Evolutionary conservation across 2,888 invertebrate species (phyloP).

Genomic region (Tridacna gigas): DNA sequence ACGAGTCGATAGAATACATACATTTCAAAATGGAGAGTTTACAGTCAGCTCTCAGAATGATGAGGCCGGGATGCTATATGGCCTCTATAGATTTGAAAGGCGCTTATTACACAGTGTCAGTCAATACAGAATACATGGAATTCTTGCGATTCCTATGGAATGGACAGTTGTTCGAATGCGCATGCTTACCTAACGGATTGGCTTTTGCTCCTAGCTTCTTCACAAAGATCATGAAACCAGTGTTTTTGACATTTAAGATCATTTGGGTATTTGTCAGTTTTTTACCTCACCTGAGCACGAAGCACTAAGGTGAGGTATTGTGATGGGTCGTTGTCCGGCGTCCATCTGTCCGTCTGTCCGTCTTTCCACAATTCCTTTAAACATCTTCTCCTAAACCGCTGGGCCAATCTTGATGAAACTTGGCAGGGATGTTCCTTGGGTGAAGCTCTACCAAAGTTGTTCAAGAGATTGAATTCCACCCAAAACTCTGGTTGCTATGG

Average conservation of each 20-base stretch:
- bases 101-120: not conserved
- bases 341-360: too few relatives aligned
- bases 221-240: slow-evolving; percentile 59
- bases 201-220: slow-evolving; percentile 55
- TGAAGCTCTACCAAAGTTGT: too few relatives aligned
- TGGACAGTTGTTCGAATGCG: not conserved
- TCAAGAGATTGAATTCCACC: too few relatives aligned
- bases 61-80: not conserved
- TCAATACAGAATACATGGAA: not conserved
- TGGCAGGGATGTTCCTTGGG: too few relatives aligned
- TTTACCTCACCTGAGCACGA: too few relatives aligned
- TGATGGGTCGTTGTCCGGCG: too few relatives aligned
- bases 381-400: too few relatives aligned
- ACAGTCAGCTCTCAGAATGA: not conserved
- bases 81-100: not conserved
- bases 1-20: not conserved
- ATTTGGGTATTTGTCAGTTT: slow-evolving; percentile 2
- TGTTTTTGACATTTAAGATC: not conserved
- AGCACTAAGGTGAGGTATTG: too few relatives aligned
- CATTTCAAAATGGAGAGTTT: not conserved
- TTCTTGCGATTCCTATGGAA: not conserved
- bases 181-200: slow-evolving; percentile 35
- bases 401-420: too few relatives aligned
- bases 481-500: too few relatives aligned
- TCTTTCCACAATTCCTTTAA: too few relatives aligned